Percentiles rank a stretch among this genome's conserved stretches.
Evolutionary conservation across 1,140 invertebrate species (phyloP).

Genomic region (Chironomus tepperi): DNA sequence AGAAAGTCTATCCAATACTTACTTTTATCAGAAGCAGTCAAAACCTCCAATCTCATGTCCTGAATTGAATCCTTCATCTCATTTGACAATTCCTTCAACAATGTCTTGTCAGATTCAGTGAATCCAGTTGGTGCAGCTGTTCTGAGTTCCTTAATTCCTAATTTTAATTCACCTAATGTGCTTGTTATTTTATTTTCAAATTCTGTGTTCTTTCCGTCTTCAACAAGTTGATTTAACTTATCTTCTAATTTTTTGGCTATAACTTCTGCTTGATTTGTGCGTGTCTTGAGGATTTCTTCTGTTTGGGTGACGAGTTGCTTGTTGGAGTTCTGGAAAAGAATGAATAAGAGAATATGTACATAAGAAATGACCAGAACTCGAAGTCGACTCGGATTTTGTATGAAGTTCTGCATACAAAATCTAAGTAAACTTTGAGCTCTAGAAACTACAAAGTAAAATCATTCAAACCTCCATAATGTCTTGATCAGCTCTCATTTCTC

Average conservation of each 20-base stretch:
- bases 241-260: conserved; percentile 33
- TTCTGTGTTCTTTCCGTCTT: conserved; percentile 29
- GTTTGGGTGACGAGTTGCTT: conserved; percentile 31
- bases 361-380: too few species aligned
- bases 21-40: conserved; percentile 32
- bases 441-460: conserved; percentile 29
- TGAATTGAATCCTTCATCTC: conserved; percentile 35
- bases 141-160: conserved; percentile 28
- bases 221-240: conserved; percentile 30
- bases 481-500: conserved; percentile 38
- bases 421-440: too few species aligned
- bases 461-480: conserved; percentile 35
- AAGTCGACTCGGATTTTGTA: too few species aligned
- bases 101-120: conserved; percentile 32
- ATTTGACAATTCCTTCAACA: conserved; percentile 35
- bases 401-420: too few species aligned
- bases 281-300: conserved; percentile 30
- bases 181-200: conserved; percentile 33
- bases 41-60: conserved; percentile 30
- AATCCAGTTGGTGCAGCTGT: conserved; percentile 28
- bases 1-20: background rate
- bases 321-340: conserved; percentile 27
- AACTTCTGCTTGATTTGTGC: conserved; percentile 31
- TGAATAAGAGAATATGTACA: conserved; percentile 28
- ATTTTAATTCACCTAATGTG: conserved; percentile 30